These are phyloP conservation scores for Andricus quercusramuli DNA, from an alignment of 2,888 invertebrate genomes.

Conservation along the genomic window DNA sequence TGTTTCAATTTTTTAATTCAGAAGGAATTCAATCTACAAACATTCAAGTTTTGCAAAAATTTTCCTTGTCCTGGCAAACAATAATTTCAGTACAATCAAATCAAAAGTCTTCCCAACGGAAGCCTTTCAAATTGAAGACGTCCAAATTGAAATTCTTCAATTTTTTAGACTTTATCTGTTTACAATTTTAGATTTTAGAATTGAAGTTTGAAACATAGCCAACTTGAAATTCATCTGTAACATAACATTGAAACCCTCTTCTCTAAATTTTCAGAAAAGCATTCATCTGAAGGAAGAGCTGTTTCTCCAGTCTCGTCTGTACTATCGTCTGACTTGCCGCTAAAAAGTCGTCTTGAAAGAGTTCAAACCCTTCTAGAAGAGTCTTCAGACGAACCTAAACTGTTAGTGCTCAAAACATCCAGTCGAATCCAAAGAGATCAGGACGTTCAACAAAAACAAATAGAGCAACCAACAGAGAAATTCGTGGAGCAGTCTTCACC, in stretches of 20 bases:
- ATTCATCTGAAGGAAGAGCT: not conserved
- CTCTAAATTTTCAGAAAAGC: slow-evolving; percentile 3
- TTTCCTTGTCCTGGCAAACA: too few relatives aligned
- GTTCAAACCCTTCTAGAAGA: not conserved
- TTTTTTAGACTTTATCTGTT: too few relatives aligned
- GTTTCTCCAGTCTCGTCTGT: not conserved
- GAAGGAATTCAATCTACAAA: too few relatives aligned
- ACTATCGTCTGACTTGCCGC: not conserved
- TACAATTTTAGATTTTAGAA: too few relatives aligned
- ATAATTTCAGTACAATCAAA: too few relatives aligned
- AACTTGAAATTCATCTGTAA: not conserved
- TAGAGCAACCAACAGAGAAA: not conserved
- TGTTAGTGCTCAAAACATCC: not conserved
- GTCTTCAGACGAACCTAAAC: not conserved
- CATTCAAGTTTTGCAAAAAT: too few relatives aligned
- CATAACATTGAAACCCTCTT: not conserved
- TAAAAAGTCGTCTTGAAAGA: not conserved
- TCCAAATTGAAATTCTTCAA: too few relatives aligned
- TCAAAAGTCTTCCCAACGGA: too few relatives aligned
- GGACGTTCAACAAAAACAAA: not conserved
- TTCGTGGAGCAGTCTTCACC: not conserved
- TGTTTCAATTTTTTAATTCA: too few relatives aligned
- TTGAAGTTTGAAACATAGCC: too few relatives aligned
- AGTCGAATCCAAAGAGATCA: not conserved
- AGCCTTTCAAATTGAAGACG: too few relatives aligned